A percentile compares a stretch with the other conserved stretches of the same genome.
These are phyloP conservation scores for Drosophila fulvimacula DNA, from an alignment of 2,888 invertebrate species.

Conservation along the genomic window DNA sequence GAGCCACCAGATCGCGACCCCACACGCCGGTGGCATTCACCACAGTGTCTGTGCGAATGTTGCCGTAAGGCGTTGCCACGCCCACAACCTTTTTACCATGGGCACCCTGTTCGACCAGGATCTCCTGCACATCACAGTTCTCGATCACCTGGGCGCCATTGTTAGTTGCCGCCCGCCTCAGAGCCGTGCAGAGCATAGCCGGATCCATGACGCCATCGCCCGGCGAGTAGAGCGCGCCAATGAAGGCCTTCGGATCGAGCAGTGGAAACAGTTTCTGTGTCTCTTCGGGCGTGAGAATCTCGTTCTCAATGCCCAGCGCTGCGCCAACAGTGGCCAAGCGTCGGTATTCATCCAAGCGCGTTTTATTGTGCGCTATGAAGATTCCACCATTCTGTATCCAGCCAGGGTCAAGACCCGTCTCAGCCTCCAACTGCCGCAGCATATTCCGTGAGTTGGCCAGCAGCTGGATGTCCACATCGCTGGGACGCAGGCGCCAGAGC, in stretches of 20 bases:
- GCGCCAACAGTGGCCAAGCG: constrained; percentile 92
- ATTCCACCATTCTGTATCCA: constrained; percentile 96
- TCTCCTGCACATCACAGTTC: constrained; percentile 90
- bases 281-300: constrained; percentile 89
- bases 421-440: constrained; percentile 89
- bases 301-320: constrained; percentile 91
- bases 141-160: constrained; percentile 91
- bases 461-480: constrained; percentile 93
- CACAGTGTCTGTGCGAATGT: constrained; percentile 90
- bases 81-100: constrained; percentile 88
- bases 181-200: constrained; percentile 90
- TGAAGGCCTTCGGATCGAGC: constrained; percentile 90
- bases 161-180: constrained; percentile 89
- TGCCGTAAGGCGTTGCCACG: constrained; percentile 89
- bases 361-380: constrained; percentile 92
- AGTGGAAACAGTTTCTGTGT: constrained; percentile 91
- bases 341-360: constrained; percentile 93
- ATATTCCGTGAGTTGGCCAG: constrained; percentile 89
- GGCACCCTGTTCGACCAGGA: constrained; percentile 87
- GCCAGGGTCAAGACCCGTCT: constrained; percentile 93
- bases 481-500: constrained; percentile 93
- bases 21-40: constrained; percentile 92
- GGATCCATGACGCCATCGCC: constrained; percentile 95
- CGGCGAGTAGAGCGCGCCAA: constrained; percentile 91
- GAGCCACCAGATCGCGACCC: constrained; percentile 89